Conservation (phyloP, 92 coral and sea anemone species). For the Parazoanthus atlanticus region DNA sequence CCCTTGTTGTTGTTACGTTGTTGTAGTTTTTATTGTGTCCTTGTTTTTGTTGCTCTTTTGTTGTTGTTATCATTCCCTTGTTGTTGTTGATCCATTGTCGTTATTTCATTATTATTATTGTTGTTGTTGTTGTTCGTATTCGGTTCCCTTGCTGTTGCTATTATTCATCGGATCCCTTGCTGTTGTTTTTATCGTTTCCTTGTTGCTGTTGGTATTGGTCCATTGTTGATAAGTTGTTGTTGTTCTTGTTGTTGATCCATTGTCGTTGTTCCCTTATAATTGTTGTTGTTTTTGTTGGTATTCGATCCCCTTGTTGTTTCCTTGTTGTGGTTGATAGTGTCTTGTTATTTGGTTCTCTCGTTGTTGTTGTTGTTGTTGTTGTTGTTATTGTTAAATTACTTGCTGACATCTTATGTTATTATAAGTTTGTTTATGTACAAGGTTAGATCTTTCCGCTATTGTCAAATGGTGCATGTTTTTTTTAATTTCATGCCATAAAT, state of each 20-base stretch:
- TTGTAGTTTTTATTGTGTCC: no score
- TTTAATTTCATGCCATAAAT: no score
- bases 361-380: neutral
- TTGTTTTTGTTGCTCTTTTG: neutral
- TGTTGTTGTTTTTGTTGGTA: neutral
- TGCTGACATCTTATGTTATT: neutral
- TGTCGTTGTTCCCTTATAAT: neutral
- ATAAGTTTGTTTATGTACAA: no score
- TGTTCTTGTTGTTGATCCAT: neutral
- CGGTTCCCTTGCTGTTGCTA: neutral
- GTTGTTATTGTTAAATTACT: neutral
- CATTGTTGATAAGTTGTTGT: neutral
- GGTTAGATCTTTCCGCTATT: no score
- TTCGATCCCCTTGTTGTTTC: neutral
- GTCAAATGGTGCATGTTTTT: neutral
- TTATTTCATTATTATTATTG: neutral
- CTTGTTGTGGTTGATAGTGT: neutral
- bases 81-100: neutral
- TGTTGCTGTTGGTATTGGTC: neutral
- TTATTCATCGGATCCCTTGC: no score
- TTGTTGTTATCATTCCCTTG: neutral
- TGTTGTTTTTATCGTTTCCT: no score
- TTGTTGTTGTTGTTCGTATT: no score
- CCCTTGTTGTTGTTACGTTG: no score
- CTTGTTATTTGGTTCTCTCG: neutral